These are phyloP conservation scores for Lampropteryx suffumata DNA, from an alignment of 2,888 invertebrate species.

Conservation along the genomic window DNA sequence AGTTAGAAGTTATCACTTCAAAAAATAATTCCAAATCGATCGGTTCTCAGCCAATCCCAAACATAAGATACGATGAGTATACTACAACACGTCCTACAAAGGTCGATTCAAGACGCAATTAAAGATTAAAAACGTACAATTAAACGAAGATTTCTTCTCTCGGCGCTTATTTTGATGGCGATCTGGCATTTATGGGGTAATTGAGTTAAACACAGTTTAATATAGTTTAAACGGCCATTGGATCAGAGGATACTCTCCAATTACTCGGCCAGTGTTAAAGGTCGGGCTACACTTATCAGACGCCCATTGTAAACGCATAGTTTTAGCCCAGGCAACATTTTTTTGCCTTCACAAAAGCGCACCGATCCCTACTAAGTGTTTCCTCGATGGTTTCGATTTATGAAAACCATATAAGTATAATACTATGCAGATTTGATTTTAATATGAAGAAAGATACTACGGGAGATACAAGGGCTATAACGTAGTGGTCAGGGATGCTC, in stretches of 20 bases:
- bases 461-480: no score
- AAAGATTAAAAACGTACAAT: constrained; percentile 51
- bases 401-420: no score
- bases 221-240: constrained; percentile 24
- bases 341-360: no score
- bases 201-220: constrained; percentile 31
- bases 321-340: no score
- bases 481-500: no score
- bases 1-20: no score
- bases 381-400: no score
- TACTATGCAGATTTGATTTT: no score
- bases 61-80: background rate
- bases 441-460: no score
- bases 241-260: constrained; percentile 40
- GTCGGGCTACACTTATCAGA: constrained; percentile 4
- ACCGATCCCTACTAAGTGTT: no score
- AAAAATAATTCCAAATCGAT: no score
- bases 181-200: constrained; percentile 37
- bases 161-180: constrained; percentile 37
- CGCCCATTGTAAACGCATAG: no score
- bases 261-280: constrained; percentile 31
- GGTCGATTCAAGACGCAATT: constrained; percentile 41
- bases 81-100: constrained; percentile 34
- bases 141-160: constrained; percentile 51
- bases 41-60: background rate